phyloP scores from a whole-genome alignment of 2,888 invertebrate genomes.

The Hemaris fuciformis region DNA sequence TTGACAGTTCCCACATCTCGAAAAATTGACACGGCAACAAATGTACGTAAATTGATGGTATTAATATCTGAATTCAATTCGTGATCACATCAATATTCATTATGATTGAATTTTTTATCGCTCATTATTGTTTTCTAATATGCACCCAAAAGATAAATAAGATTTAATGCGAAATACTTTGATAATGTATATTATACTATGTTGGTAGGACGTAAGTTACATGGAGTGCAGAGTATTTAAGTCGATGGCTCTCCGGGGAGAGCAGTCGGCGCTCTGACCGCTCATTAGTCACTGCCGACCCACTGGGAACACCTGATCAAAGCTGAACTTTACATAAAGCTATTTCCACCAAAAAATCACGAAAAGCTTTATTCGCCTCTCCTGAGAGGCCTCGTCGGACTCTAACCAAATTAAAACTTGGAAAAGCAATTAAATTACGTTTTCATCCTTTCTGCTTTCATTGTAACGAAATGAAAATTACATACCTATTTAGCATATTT shows the following conservation, averaged over 20 bases:
- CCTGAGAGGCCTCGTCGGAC: constrained; percentile 20
- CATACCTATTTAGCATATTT: neutral
- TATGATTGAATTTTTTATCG: neutral
- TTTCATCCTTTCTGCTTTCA: neutral
- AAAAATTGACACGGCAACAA: constrained; percentile 51
- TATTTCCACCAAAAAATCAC: constrained; percentile 47
- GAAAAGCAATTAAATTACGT: constrained; percentile 13
- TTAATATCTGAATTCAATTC: constrained; percentile 28
- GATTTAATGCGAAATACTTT: neutral
- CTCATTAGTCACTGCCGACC: constrained; percentile 54
- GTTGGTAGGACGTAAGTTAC: neutral
- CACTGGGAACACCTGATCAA: constrained; percentile 48
- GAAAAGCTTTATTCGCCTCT: constrained; percentile 36
- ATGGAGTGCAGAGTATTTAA: constrained; percentile 40
- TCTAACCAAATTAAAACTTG: constrained; percentile 27
- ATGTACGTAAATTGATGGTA: constrained; percentile 50
- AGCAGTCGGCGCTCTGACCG: constrained; percentile 52
- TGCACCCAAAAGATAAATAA: neutral
- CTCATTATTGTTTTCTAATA: neutral
- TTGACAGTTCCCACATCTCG: constrained; percentile 56
- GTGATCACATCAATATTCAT: constrained; percentile 15
- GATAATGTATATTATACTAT: neutral
- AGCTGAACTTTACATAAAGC: constrained; percentile 42
- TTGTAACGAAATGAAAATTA: neutral
- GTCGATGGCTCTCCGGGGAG: constrained; percentile 36